These are phyloP conservation scores for Progne subis DNA, from an alignment of 2,113 vertebrate species.

Conservation along the genomic window DNA sequence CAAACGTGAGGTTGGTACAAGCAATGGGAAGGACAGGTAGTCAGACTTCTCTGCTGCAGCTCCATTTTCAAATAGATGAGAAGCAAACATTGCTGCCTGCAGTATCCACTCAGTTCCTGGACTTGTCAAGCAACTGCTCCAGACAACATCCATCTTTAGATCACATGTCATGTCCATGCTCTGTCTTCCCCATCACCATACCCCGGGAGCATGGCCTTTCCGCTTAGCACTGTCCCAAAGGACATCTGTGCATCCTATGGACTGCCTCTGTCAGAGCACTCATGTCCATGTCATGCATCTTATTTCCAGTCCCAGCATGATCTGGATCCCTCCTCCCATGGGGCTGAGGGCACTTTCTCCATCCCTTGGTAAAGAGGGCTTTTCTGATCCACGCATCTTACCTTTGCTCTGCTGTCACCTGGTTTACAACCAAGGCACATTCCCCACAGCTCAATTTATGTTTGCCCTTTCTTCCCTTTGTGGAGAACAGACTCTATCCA, in stretches of 20 bases:
- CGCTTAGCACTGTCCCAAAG: not conserved
- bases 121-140: not conserved
- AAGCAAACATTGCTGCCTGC: not conserved
- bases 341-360: not conserved
- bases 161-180: rapidly evolving
- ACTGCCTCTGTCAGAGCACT: not conserved
- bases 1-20: rapidly evolving
- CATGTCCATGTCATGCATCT: rapidly evolving
- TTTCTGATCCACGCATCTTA: not conserved
- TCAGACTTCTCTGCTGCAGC: not conserved
- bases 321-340: not conserved
- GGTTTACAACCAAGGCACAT: not conserved
- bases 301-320: not conserved
- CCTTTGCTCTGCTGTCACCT: not conserved
- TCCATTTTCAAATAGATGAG: not conserved
- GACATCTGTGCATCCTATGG: not conserved
- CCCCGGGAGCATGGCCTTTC: not conserved
- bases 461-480: not conserved
- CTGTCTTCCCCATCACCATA: not conserved
- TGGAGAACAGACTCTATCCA: not conserved
- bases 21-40: not conserved
- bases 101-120: not conserved
- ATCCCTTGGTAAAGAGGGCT: not conserved
- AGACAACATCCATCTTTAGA: not conserved
- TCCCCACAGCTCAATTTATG: not conserved